A percentile compares a stretch with the other conserved stretches of the same genome.
These are phyloP conservation scores for Microtus montanus DNA, from an alignment of 2,113 vertebrate genomes.

Conservation along the genomic window DNA sequence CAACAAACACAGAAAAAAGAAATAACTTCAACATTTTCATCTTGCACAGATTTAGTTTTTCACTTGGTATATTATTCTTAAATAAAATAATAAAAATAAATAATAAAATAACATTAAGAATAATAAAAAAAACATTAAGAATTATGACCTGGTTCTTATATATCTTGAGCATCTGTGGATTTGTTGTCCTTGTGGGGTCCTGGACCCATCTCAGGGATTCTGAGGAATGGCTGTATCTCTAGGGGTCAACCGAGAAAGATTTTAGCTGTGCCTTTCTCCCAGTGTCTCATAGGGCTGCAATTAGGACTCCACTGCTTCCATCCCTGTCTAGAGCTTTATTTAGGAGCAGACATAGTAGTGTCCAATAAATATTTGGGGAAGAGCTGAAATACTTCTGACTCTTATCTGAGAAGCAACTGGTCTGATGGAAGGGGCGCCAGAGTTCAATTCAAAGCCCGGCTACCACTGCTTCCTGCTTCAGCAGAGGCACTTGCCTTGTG, in stretches of 20 bases:
- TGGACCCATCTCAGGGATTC: not conserved
- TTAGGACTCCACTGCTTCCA: not conserved
- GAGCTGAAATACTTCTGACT: not conserved
- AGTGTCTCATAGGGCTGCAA: not conserved
- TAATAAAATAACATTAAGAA: no score
- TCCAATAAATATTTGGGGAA: not conserved
- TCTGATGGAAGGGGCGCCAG: not conserved
- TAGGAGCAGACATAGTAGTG: not conserved
- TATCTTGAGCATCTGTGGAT: not conserved
- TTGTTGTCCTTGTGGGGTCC: not conserved
- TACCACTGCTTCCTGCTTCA: not conserved
- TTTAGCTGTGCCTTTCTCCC: not conserved
- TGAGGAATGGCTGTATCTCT: not conserved
- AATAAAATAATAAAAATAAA: not conserved
- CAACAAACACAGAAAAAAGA: constrained; percentile 18
- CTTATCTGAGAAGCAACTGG: not conserved
- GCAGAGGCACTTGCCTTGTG: not conserved
- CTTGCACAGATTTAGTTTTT: constrained; percentile 30
- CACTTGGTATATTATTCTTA: constrained; percentile 21
- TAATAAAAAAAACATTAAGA: constrained; percentile 15
- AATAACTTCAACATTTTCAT: constrained; percentile 32
- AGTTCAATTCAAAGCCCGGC: not conserved
- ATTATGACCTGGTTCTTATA: not conserved
- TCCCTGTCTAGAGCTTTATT: not conserved
- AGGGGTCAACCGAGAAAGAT: not conserved